Base-by-base conservation (phyloP, 2,888 invertebrate genomes). In the Trachelus iudaicus region DNA sequence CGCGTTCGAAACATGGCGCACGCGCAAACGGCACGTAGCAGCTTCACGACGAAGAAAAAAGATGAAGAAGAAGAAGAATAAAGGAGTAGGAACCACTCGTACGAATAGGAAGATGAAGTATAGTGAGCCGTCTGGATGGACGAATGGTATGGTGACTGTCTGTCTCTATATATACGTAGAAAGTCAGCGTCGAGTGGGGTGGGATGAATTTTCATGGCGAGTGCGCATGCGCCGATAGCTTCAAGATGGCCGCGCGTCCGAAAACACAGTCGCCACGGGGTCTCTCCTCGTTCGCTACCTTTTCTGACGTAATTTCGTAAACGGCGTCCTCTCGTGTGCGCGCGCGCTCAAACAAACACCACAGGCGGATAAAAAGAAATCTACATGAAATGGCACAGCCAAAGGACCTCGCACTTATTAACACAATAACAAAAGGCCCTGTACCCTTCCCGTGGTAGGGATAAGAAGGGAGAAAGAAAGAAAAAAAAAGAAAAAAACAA, bases 321-420 rank as follows among this genome's bases (percentile, higher is more conserved):
- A 23, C 23, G 56, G 56, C 56, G 30, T 71, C 71, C 56, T 78
- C 71, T 34, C 75, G 85, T 84, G 84, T 81, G 83, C 81, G 56
- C 56, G 56, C 23, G 56, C 56, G 56, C 23, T 56, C 56, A 9
- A 15, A 56, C 56, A 56, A 56, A 56, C 56, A 56, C 56, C 56
- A 56, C 81, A 84, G 82, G 81, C 81, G 84, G 84, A 86, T 84
- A 88, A 56, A 56, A 56, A 56, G 56, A 56, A 89, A 88, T 88
- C 88, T 90, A 90, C 86, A 85, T 87, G 89, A 90, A 56, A 90
- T 90, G 90, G 89, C 90, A 90, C 90, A 89, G 89, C 90, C 89
- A 89, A 89, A 87, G 86, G 88, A 89, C 86, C 86, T 87, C 85
- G 87, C 87, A 85, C 84, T 85, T 83, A 81, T 80, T 83, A 75